Evolutionary conservation across 2,888 invertebrate genomes (phyloP).

Genomic region (Aethes cnicana): DNA sequence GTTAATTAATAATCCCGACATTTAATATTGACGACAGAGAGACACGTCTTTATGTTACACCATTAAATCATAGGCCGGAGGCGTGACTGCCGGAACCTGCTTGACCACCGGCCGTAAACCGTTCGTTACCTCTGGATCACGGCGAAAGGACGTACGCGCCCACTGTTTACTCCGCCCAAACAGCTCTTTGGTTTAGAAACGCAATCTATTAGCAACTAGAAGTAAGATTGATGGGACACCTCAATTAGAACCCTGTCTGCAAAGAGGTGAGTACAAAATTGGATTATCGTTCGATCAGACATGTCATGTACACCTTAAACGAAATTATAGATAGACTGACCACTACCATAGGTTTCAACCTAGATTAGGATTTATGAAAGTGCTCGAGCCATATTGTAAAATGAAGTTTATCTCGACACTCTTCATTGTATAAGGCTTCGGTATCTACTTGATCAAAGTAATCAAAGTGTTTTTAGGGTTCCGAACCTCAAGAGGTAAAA

Average conservation of each 20-base stretch:
- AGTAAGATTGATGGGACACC: neutral
- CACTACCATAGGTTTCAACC: constrained; percentile 23
- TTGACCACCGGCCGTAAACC: constrained; percentile 19
- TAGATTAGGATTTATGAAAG: constrained; percentile 18
- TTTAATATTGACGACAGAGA: constrained; percentile 28
- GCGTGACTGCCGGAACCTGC: constrained; percentile 25
- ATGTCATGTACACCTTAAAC: constrained; percentile 20
- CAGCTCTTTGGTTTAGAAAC: constrained; percentile 16
- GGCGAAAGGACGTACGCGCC: constrained; percentile 14
- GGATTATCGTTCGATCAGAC: neutral
- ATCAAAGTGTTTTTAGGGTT: too few species aligned
- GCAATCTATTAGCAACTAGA: constrained; percentile 7
- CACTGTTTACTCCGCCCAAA: constrained; percentile 10
- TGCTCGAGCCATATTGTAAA: constrained; percentile 4
- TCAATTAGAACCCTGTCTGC: neutral
- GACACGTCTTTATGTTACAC: constrained; percentile 18
- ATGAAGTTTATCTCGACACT: constrained; percentile 1
- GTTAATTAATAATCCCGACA: constrained; percentile 30
- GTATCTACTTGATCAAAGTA: too few species aligned
- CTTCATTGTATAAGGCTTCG: neutral
- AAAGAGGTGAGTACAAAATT: constrained; percentile 15
- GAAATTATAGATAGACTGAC: constrained; percentile 22
- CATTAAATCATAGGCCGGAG: constrained; percentile 25
- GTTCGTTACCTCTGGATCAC: neutral
- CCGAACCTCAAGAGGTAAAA: too few species aligned